phyloP scores from a whole-genome alignment of 53 echinoderm and acorn worm genomes.

The Stichopus horrens region DNA sequence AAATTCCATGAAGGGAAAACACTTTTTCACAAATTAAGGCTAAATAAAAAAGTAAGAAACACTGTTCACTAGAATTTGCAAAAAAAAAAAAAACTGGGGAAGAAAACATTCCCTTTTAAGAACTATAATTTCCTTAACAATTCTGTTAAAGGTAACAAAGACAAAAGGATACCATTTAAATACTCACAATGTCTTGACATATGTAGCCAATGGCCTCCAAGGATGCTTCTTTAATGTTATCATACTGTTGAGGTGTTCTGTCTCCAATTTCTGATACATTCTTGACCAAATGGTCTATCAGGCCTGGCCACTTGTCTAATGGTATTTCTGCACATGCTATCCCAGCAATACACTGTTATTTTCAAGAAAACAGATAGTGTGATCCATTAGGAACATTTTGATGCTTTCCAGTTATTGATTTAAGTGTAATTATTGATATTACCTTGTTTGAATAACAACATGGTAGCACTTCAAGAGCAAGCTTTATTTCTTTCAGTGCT shows the following conservation, averaged over 20 bases:
- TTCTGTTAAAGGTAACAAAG: neutral
- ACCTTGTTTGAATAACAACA: neutral
- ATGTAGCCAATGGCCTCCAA: slow-evolving; percentile 98
- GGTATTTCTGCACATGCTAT: slow-evolving; percentile 98
- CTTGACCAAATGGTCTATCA: slow-evolving; percentile 65
- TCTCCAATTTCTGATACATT: slow-evolving; percentile 61
- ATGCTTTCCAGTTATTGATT: too few relatives aligned
- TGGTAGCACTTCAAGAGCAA: neutral
- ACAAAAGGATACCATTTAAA: neutral
- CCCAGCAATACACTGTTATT: slow-evolving; percentile 83
- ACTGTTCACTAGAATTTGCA: too few relatives aligned
- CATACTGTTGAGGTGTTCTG: slow-evolving; percentile 58
- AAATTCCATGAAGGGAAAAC: too few relatives aligned
- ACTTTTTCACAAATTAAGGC: too few relatives aligned
- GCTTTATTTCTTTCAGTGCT: too few relatives aligned
- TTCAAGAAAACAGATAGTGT: neutral
- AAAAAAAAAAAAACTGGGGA: too few relatives aligned
- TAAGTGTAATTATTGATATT: neutral
- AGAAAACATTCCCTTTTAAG: too few relatives aligned
- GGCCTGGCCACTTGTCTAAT: slow-evolving; percentile 71
- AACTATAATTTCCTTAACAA: neutral
- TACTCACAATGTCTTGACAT: slow-evolving; percentile 98
- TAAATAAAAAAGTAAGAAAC: too few relatives aligned
- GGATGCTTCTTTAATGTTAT: slow-evolving; percentile 75
- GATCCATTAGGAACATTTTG: too few relatives aligned